These are phyloP conservation scores for Morpho helenor DNA, from an alignment of 2,888 invertebrate species.

Conservation along the genomic window DNA sequence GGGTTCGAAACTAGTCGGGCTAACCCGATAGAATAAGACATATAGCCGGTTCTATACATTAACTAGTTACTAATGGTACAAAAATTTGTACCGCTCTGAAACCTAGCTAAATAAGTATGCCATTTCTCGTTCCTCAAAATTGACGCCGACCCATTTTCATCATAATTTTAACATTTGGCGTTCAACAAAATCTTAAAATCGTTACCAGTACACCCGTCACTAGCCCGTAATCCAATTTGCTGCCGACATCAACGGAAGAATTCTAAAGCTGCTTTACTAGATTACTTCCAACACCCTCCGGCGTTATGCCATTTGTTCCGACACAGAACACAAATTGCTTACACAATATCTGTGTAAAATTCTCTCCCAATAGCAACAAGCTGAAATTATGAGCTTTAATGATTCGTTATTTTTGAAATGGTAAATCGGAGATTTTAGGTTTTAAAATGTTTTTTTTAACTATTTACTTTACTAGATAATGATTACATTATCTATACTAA, in stretches of 20 bases:
- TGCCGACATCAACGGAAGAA: constrained; percentile 52
- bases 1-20: no score
- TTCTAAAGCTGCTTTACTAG: constrained; percentile 59
- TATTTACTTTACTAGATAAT: no score
- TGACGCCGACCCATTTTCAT: constrained; percentile 26
- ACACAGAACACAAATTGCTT: constrained; percentile 22
- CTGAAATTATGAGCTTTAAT: no score
- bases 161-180: constrained; percentile 55
- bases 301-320: constrained; percentile 25
- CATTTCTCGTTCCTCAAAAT: constrained; percentile 1
- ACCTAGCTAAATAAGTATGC: neutral
- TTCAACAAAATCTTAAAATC: constrained; percentile 68
- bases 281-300: constrained; percentile 49
- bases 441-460: no score
- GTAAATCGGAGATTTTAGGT: no score
- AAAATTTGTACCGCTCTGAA: no score
- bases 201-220: constrained; percentile 47
- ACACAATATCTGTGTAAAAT: constrained; percentile 9
- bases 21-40: no score
- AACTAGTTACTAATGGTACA: no score
- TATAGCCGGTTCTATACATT: no score
- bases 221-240: constrained; percentile 73
- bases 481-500: no score
- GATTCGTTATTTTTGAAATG: no score
- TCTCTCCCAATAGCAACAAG: neutral